Evolutionary conservation across 2,797 vertebrate genomes (phyloP), one percentile per base, ranked within the genome.

Genomic region (Gastrophryne carolinensis): DNA sequence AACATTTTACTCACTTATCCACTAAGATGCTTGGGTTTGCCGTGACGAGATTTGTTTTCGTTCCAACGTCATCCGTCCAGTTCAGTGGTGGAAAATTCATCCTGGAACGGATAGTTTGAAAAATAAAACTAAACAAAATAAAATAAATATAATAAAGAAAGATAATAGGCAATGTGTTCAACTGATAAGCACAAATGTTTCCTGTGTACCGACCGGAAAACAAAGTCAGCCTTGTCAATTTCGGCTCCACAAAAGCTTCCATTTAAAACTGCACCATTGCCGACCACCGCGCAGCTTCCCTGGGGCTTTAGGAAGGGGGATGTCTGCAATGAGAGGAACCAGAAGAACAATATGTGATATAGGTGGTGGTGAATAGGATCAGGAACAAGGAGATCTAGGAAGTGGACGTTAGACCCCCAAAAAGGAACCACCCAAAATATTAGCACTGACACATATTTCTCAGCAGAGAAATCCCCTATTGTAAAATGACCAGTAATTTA

Each of bases 1-100:
- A n/a, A n/a, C n/a, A n/a, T n/a, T n/a, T n/a, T 8, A 26, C 65
- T 27, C 39, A 54, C 80, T 68, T 70, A 1, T 1, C 2, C 0
- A 15, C 3, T 26, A 84, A 47, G 47, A 80, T 73, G 11, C 78
- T 82, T 13, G 82, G 83, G 26, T 85, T 85, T 27, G 80, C 66
- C 5, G 81, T 83, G 27, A 83, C 69, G 1, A 83, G 11, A 17
- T 41, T 52, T 12, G 81, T 78, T 61, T 82, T 83, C 13, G 57
- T 83, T 17, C 83, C 82, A 21, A 83, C 72, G 1, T 85, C 80
- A 24, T 77, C 12, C 7, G 76, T 52, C 8, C 32, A 79, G 26
- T 64, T 58, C 37, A 50, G 5, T 8, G 79, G 75, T 26, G 83
- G 73, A 23, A 83, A 5, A 29, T 84, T 82, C 21, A 83, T 71